Evolutionary conservation across 2,888 invertebrate species (phyloP).

Genomic region (Aelia acuminata): DNA sequence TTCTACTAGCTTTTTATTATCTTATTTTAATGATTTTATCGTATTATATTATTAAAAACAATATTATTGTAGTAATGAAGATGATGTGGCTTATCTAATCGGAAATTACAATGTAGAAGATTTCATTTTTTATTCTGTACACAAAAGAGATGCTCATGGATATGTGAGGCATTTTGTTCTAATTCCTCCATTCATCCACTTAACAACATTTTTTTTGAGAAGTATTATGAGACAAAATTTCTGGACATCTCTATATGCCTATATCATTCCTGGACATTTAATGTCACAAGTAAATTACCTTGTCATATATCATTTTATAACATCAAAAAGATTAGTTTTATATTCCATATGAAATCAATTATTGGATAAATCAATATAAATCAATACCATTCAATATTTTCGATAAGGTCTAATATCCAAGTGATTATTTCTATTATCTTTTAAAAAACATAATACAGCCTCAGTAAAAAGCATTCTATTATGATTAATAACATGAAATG

Average conservation of each 20-base stretch:
- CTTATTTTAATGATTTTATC: background rate
- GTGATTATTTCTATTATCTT: no score
- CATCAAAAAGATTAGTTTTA: background rate
- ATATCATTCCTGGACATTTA: slow-evolving; percentile 69
- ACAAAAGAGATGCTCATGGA: slow-evolving; percentile 67
- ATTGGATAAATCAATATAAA: no score
- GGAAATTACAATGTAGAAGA: slow-evolving; percentile 62
- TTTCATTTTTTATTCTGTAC: slow-evolving; percentile 51
- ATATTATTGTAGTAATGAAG: slow-evolving; percentile 49
- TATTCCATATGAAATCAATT: no score
- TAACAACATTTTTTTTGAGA: slow-evolving; percentile 74
- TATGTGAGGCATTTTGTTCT: slow-evolving; percentile 71
- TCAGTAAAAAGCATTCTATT: no score
- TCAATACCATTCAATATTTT: no score
- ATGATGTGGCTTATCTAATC: slow-evolving; percentile 56
- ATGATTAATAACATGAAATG: no score
- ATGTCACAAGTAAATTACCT: slow-evolving; percentile 52
- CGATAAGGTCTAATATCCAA: no score
- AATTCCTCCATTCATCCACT: slow-evolving; percentile 75
- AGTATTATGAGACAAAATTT: slow-evolving; percentile 75
- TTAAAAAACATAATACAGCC: no score
- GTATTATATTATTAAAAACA: background rate
- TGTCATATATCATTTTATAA: background rate
- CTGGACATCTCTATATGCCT: slow-evolving; percentile 74
- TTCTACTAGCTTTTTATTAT: background rate